Evolutionary conservation across 2,113 vertebrate species (phyloP).

Genomic region (Isichthys henryi): DNA sequence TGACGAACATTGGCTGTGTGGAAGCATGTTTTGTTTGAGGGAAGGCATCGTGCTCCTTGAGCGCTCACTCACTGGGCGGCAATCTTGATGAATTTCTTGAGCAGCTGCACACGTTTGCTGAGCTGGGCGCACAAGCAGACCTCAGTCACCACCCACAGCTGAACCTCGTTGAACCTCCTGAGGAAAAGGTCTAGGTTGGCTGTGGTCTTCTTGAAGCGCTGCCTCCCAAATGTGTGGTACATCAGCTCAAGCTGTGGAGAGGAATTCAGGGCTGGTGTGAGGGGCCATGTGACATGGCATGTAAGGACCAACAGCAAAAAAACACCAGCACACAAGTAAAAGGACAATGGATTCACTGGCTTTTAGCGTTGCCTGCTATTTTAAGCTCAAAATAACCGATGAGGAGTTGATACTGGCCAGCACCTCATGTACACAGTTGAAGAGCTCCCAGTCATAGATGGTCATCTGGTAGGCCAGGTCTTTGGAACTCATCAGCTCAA

Average conservation of each 20-base stretch:
- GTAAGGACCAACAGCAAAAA: neutral
- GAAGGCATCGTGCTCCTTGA: no score
- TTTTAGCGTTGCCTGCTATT: neutral
- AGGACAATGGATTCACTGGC: neutral
- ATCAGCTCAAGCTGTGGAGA: conserved; percentile 82
- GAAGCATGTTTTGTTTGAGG: neutral
- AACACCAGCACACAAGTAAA: neutral
- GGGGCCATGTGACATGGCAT: neutral
- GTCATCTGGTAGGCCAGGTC: conserved; percentile 96
- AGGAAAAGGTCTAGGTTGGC: conserved; percentile 94
- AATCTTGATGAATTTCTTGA: conserved; percentile 98
- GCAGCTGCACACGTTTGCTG: conserved; percentile 91
- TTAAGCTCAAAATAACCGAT: neutral
- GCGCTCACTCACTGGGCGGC: conserved; percentile 86
- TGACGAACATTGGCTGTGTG: neutral
- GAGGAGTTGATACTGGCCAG: neutral
- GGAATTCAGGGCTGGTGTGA: neutral
- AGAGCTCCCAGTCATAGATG: conserved; percentile 93
- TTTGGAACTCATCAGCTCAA: conserved; percentile 97
- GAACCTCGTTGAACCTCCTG: conserved; percentile 93
- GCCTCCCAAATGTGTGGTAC: conserved; percentile 92
- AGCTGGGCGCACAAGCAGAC: conserved; percentile 89
- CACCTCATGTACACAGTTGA: conserved; percentile 97
- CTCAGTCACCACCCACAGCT: conserved; percentile 96
- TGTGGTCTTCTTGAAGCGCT: conserved; percentile 87